These are phyloP conservation scores for Iselma pallidipennis DNA, from an alignment of 2,888 invertebrate species.

Conservation along the genomic window DNA sequence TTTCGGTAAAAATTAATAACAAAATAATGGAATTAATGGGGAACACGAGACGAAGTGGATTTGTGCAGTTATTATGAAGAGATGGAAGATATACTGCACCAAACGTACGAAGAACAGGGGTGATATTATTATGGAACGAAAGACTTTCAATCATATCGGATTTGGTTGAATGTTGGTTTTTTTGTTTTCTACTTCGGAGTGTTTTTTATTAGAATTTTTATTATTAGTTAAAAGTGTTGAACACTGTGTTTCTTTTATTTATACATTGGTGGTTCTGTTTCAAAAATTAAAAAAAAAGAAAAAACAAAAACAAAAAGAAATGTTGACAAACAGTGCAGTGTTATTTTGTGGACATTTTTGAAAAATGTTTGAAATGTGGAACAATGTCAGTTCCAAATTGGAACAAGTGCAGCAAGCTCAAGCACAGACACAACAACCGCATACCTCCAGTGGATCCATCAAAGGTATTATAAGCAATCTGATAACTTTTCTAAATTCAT, in stretches of 20 bases:
- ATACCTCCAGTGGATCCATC: conserved; percentile 80
- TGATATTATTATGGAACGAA: conserved; percentile 38
- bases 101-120: conserved; percentile 56
- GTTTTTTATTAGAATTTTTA: too few relatives aligned
- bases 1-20: too few relatives aligned
- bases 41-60: conserved; percentile 6
- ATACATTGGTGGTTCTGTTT: too few relatives aligned
- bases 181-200: background rate
- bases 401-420: conserved; percentile 69
- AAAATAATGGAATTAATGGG: background rate
- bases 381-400: conserved; percentile 75
- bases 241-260: too few relatives aligned
- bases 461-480: conserved; percentile 65
- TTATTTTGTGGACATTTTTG: conserved; percentile 3
- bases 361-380: conserved; percentile 85
- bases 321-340: background rate
- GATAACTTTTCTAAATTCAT: background rate
- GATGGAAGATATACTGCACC: conserved; percentile 55
- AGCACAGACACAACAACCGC: conserved; percentile 69
- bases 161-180: conserved; percentile 32
- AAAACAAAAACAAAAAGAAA: too few relatives aligned
- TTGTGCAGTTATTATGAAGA: conserved; percentile 50
- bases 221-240: too few relatives aligned
- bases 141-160: conserved; percentile 38
- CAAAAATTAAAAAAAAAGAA: too few relatives aligned